Conservation (phyloP, 30 jellyfish, hydroid and myxozoan genomes). For the Haliclystus octoradiatus region DNA sequence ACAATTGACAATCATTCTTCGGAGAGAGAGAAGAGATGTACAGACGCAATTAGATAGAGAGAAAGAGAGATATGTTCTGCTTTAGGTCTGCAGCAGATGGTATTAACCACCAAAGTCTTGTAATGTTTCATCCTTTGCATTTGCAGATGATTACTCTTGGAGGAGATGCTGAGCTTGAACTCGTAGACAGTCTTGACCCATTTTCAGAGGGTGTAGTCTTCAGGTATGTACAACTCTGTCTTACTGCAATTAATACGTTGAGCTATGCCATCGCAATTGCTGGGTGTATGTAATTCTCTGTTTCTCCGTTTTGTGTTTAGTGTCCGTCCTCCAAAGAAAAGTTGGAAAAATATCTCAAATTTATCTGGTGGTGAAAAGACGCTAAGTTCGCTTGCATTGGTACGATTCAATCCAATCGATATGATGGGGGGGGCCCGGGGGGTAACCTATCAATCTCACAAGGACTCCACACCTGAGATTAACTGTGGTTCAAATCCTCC, state of each 20-base stretch:
- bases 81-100: too few relatives aligned
- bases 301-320: constrained; percentile 14
- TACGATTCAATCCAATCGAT: constrained; percentile 20
- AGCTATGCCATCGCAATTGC: not conserved
- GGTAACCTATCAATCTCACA: too few relatives aligned
- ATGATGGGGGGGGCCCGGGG: too few relatives aligned
- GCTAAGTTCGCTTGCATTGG: constrained; percentile 88
- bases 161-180: constrained; percentile 91
- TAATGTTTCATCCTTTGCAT: not conserved
- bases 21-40: too few relatives aligned
- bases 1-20: too few relatives aligned
- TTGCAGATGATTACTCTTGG: constrained; percentile 88
- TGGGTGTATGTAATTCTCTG: not conserved
- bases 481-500: too few relatives aligned
- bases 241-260: not conserved
- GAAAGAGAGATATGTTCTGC: too few relatives aligned
- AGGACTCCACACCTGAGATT: too few relatives aligned
- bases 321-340: constrained; percentile 94
- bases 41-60: too few relatives aligned
- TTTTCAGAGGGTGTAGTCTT: constrained; percentile 90
- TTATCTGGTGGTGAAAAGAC: constrained; percentile 96
- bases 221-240: constrained; percentile 27
- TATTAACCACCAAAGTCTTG: too few relatives aligned
- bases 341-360: constrained; percentile 84
- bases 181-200: constrained; percentile 91